Evolutionary conservation across 1,140 invertebrate genomes (phyloP).

Genomic region (Trichoplusia ni): DNA sequence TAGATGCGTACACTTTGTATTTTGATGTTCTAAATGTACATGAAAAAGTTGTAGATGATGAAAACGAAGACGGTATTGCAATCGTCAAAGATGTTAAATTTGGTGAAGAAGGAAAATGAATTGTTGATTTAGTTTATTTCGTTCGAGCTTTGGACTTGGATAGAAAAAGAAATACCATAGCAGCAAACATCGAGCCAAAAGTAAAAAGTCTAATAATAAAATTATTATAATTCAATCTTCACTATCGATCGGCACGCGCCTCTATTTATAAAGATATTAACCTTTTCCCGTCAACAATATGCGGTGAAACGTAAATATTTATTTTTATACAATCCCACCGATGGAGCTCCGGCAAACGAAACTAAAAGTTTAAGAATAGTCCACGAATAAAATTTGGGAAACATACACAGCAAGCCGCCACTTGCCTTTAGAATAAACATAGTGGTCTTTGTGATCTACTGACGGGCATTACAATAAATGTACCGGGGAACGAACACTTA

Average conservation of each 20-base stretch:
- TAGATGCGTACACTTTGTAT: slow-evolving; percentile 14
- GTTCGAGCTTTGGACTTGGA: no score
- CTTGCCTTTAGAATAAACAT: slow-evolving; percentile 62
- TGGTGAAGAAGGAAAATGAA: no score
- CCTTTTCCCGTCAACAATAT: slow-evolving; percentile 67
- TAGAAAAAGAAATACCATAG: background rate
- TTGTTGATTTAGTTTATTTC: no score
- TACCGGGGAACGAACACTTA: slow-evolving; percentile 65
- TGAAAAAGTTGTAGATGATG: no score
- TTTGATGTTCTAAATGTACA: background rate
- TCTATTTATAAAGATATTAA: slow-evolving; percentile 68
- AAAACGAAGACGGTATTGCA: no score
- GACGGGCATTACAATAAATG: slow-evolving; percentile 74
- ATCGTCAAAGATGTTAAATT: no score
- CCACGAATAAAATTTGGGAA: slow-evolving; percentile 49
- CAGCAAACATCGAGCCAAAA: background rate
- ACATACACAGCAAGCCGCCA: slow-evolving; percentile 43
- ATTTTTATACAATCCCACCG: slow-evolving; percentile 62
- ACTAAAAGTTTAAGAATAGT: slow-evolving; percentile 52
- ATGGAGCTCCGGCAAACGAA: slow-evolving; percentile 17
- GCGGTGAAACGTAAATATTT: slow-evolving; percentile 70
- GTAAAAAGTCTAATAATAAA: slow-evolving; percentile 22
- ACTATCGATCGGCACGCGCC: slow-evolving; percentile 41
- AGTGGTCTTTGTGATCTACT: slow-evolving; percentile 66
- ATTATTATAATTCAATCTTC: slow-evolving; percentile 49